phyloP scores from a whole-genome alignment of 64 coral and sea anemone species.

The Montipora sp. region DNA sequence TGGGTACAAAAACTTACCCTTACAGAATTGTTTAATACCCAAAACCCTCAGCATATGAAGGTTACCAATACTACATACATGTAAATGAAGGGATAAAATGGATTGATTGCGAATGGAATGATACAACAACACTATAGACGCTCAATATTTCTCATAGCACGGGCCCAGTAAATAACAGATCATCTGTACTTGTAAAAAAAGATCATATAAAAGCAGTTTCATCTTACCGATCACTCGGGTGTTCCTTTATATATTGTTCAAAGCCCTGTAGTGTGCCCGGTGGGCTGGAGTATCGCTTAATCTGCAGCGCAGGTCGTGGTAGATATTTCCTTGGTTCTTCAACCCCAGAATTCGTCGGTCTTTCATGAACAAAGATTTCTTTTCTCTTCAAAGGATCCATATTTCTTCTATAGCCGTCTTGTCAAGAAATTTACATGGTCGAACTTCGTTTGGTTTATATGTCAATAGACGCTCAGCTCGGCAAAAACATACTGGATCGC shows the following conservation, averaged over 20 bases:
- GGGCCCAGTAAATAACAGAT: background rate
- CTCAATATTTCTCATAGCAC: constrained; percentile 16
- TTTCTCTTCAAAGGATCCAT: constrained; percentile 26
- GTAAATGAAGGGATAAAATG: background rate
- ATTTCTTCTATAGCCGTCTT: background rate
- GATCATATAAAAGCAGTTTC: background rate
- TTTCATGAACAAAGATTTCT: constrained; percentile 19
- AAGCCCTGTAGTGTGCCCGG: constrained; percentile 16
- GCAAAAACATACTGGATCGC: background rate
- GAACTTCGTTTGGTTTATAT: background rate
- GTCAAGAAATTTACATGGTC: background rate
- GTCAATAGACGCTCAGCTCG: constrained; percentile 20
- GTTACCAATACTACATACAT: background rate
- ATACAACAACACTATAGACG: constrained; percentile 6
- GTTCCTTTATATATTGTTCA: constrained; percentile 9
- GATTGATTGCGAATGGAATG: background rate
- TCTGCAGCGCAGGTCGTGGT: constrained; percentile 18
- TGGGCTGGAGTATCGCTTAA: constrained; percentile 38
- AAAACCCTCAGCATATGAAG: background rate
- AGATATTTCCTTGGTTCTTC: constrained; percentile 24
- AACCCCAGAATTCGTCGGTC: background rate
- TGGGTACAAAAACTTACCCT: background rate
- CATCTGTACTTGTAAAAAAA: background rate
- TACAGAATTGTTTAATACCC: background rate
- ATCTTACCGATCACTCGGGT: constrained; percentile 9